phyloP scores from a whole-genome alignment of 1,140 invertebrate species.

The Coelopa frigida region DNA sequence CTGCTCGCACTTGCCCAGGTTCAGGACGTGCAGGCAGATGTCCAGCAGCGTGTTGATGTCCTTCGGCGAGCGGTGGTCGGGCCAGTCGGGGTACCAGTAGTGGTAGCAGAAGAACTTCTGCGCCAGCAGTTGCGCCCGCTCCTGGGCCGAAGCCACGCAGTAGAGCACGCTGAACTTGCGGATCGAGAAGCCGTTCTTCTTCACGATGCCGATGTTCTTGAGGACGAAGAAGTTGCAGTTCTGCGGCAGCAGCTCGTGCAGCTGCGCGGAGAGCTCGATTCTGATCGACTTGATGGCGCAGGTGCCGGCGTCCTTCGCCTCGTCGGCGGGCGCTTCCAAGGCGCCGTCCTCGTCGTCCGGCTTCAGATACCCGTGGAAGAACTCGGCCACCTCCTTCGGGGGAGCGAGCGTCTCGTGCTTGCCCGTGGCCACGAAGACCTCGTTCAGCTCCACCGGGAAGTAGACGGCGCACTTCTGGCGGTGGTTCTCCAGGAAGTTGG shows the following conservation, averaged over 20 bases:
- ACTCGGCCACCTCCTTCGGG: slow-evolving; percentile 21
- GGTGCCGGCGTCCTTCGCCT: not conserved
- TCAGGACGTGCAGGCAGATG: slow-evolving; percentile 53
- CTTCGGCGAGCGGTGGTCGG: slow-evolving; percentile 56
- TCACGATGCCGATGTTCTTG: slow-evolving; percentile 51
- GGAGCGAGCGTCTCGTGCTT: slow-evolving; percentile 33
- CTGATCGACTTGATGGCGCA: slow-evolving; percentile 20
- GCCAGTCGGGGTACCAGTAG: slow-evolving; percentile 65
- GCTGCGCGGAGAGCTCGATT: slow-evolving; percentile 24
- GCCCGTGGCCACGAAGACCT: slow-evolving; percentile 46
- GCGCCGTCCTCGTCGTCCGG: slow-evolving; percentile 3
- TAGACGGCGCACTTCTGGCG: slow-evolving; percentile 83
- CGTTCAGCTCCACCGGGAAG: slow-evolving; percentile 62
- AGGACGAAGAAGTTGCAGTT: slow-evolving; percentile 50
- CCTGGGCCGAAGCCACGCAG: slow-evolving; percentile 26
- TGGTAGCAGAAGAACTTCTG: slow-evolving; percentile 50
- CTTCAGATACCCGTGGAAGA: slow-evolving; percentile 23
- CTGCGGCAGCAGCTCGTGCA: slow-evolving; percentile 14
- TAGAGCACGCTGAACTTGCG: slow-evolving; percentile 48
- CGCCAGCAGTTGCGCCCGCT: slow-evolving; percentile 1
- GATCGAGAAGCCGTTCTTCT: slow-evolving; percentile 58
- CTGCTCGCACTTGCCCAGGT: slow-evolving; percentile 37
- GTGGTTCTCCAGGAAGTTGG: slow-evolving; percentile 73
- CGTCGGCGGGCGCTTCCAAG: not conserved
- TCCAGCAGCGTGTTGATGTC: slow-evolving; percentile 54